Evolutionary conservation across 2,113 vertebrate species (phyloP).

Genomic region (Dinomys branickii): DNA sequence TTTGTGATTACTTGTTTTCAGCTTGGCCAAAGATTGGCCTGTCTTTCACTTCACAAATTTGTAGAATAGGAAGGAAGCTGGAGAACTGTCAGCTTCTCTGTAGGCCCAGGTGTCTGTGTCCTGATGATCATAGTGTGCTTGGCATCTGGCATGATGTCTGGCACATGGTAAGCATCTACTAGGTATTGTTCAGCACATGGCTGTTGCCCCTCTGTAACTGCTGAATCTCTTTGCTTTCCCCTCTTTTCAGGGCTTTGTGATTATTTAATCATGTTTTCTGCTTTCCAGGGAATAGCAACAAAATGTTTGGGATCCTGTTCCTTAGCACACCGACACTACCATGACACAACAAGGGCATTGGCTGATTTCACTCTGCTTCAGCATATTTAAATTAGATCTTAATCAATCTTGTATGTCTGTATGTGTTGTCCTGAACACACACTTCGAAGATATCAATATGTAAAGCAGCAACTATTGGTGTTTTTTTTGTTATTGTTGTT

Average conservation of each 20-base stretch:
- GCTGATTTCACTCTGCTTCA: not conserved
- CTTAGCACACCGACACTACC: not conserved
- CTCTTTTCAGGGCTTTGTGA: not conserved
- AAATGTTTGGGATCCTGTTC: not conserved
- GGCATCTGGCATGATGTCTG: not conserved
- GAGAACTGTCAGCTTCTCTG: not conserved
- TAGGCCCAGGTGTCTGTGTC: not conserved
- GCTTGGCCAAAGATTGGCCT: not conserved
- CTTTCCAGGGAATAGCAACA: not conserved
- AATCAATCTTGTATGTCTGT: no score
- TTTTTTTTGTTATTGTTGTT: no score
- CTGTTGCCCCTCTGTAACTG: not conserved
- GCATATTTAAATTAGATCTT: not conserved
- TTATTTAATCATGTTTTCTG: not conserved
- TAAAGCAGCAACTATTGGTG: no score
- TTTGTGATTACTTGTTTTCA: not conserved
- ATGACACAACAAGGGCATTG: not conserved
- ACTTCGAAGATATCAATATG: no score
- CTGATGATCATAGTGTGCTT: accelerated
- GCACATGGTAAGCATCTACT: not conserved
- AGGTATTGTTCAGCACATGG: accelerated
- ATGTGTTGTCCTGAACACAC: no score
- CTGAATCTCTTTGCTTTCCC: not conserved
- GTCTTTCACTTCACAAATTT: not conserved
- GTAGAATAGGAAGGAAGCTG: not conserved